Percentiles rank a stretch among this genome's conserved stretches.
Evolutionary conservation across 1,140 invertebrate genomes (phyloP).

Genomic region (Lasaia peninsularis): DNA sequence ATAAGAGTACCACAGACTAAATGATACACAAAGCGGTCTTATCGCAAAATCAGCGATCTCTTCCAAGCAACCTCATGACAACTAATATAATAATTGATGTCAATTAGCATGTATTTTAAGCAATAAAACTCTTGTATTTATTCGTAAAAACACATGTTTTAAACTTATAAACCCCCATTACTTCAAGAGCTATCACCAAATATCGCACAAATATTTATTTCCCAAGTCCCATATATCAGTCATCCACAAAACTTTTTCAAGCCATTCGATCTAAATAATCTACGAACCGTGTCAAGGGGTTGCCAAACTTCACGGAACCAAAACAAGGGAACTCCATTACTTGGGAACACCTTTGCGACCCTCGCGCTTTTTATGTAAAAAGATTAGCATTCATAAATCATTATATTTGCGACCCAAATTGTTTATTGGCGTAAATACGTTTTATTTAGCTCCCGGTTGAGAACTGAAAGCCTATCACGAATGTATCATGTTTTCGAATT

Average conservation of each 20-base stretch:
- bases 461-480: too few relatives aligned
- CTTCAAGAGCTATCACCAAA: neutral
- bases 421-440: constrained; percentile 19
- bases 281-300: constrained; percentile 17
- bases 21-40: too few relatives aligned
- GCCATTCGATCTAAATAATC: constrained; percentile 15
- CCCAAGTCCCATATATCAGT: neutral
- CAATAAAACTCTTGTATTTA: too few relatives aligned
- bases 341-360: neutral
- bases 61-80: too few relatives aligned
- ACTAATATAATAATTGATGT: too few relatives aligned
- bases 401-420: constrained; percentile 21
- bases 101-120: too few relatives aligned
- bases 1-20: too few relatives aligned
- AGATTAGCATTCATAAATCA: constrained; percentile 19
- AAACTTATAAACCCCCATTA: neutral
- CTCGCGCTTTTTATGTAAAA: constrained; percentile 18
- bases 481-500: too few relatives aligned
- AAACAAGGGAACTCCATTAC: constrained; percentile 21
- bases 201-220: neutral
- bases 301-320: constrained; percentile 14
- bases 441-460: neutral
- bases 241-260: constrained; percentile 6
- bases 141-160: neutral
- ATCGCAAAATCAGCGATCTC: too few relatives aligned